Base-by-base conservation (phyloP, 2,888 invertebrate genomes). In the Eristalinus sepulchralis region DNA sequence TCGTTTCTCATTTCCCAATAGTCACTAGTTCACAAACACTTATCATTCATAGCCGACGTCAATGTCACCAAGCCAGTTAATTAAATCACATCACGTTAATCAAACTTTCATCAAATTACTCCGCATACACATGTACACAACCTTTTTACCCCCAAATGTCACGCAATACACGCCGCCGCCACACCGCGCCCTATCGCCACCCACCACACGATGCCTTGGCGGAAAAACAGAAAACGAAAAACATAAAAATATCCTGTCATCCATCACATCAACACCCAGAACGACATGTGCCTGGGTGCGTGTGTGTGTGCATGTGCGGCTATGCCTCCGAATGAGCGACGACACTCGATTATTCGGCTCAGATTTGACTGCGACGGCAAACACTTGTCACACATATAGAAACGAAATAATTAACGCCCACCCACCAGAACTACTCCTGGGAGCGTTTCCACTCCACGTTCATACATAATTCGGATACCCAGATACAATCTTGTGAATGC, bases 31-130 rank as follows among this genome's bases (percentile, higher is more conserved):
- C 31, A 60, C 60, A 60, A 60, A 11, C 57, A 24, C 57, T 13
- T 24, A 24, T 24, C 47, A 77, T 71, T 64, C 34, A 60, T 53
- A 34, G 55, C 22, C 11, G 22, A 24, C 20, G 64, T 33, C 71
- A 31, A 64, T 70, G 80, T 84, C 70, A 84, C 60, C 70, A 27
- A 70, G 17, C 36, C 70, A 81, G 71, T 75, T 83, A 83, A 83
- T 80, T 83, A 83, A 80, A 83, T 83, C 60, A 70, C 64, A 80
- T 75, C 75, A 75, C 70, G 75, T 75, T 80, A 75, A 80, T 80
- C 80, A 75, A 80, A 75, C 60, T 70, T 80, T 62, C 64, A 80
- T 84, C 80, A 84, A 75, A 80, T 64, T 64, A 53, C 68, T 64
- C 62, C 72, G 24, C 79, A 2, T 24, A 62, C 11, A 34, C 8